Conservation (phyloP, 2,888 invertebrate genomes). For the Conops quadrifasciatus region DNA sequence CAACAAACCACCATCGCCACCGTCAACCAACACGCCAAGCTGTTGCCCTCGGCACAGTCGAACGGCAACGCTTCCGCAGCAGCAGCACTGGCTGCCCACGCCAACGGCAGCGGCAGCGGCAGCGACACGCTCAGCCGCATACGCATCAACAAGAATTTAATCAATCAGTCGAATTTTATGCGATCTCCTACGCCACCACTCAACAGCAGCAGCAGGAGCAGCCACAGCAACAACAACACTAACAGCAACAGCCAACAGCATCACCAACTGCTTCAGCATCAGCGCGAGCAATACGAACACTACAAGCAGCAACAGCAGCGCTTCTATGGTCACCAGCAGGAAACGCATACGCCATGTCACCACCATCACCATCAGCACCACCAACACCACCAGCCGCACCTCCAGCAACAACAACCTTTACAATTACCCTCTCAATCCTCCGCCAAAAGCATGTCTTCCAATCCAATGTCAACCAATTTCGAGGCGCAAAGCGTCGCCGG, state of each 20-base stretch:
- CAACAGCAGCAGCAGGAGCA: conserved; percentile 41
- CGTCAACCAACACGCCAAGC: conserved; percentile 61
- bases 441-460: conserved; percentile 47
- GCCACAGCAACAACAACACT: conserved; percentile 48
- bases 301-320: conserved; percentile 51
- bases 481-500: conserved; percentile 42
- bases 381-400: conserved; percentile 43
- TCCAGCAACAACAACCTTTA: conserved; percentile 39
- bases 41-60: conserved; percentile 48
- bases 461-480: conserved; percentile 35
- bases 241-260: conserved; percentile 47
- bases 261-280: conserved; percentile 43
- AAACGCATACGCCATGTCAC: conserved; percentile 24
- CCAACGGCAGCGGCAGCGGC: conserved; percentile 32
- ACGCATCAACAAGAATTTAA: conserved; percentile 63
- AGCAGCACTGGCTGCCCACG: conserved; percentile 41
- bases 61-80: conserved; percentile 48
- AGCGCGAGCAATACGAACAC: conserved; percentile 48
- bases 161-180: conserved; percentile 54
- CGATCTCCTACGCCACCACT: conserved; percentile 55
- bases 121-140: conserved; percentile 59
- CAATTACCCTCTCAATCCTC: conserved; percentile 42
- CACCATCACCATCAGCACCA: conserved; percentile 51
- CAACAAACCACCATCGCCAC: conserved; percentile 59
- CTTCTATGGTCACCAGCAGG: conserved; percentile 40